Evolutionary conservation across 2,797 vertebrate species (phyloP).

Genomic region (Pelochelys cantorii): DNA sequence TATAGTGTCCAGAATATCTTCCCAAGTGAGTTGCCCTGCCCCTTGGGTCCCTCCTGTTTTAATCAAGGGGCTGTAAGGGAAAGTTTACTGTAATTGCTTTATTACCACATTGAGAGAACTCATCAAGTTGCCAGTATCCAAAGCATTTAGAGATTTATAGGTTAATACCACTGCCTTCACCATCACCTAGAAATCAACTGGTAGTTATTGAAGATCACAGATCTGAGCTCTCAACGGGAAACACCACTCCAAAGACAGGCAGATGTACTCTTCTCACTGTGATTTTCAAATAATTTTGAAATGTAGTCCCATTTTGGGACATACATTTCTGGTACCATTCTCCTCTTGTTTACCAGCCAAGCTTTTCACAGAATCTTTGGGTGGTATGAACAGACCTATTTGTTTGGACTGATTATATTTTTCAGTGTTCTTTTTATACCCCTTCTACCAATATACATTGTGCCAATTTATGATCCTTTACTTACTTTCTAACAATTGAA

Average conservation of each 20-base stretch:
- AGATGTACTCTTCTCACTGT: not conserved
- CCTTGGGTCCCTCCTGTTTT: not conserved
- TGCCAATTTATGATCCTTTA: not conserved
- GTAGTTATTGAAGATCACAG: not conserved
- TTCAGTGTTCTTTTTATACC: not conserved
- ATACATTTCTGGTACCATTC: not conserved
- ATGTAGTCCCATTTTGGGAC: not conserved
- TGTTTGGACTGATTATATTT: not conserved
- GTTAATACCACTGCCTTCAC: not conserved
- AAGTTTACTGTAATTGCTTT: not conserved
- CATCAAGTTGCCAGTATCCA: not conserved
- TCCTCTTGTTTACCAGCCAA: not conserved
- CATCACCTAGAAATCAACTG: not conserved
- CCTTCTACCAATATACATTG: not conserved
- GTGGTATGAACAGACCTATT: not conserved
- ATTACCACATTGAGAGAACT: not conserved
- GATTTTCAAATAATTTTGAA: not conserved
- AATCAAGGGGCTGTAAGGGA: not conserved
- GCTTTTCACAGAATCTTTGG: not conserved
- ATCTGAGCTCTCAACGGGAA: not conserved
- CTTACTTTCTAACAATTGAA: not conserved
- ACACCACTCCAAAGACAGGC: not conserved
- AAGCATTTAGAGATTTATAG: not conserved
- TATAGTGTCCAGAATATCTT: accelerated
- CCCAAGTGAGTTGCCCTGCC: not conserved